Percentiles rank a stretch among this genome's conserved stretches.
Conservation (phyloP, 2,888 invertebrate genomes). For the Uropetala carovei region DNA sequence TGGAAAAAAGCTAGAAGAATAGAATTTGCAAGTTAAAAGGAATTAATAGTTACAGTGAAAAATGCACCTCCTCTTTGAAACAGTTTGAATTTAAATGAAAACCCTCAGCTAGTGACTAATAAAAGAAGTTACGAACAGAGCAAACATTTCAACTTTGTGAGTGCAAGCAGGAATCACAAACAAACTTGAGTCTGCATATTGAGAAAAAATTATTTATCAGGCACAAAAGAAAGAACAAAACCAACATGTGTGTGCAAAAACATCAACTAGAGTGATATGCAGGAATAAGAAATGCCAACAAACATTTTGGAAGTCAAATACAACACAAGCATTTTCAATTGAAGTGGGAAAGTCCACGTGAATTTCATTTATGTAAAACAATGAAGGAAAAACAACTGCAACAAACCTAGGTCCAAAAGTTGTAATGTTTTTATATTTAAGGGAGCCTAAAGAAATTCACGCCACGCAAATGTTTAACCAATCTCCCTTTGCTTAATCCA, state of each 20-base stretch:
- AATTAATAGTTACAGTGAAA: no score
- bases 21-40: no score
- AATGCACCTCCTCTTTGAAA: no score
- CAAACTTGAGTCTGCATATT: not conserved
- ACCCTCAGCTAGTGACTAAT: not conserved
- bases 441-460: slow-evolving; percentile 1
- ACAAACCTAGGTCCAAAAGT: not conserved
- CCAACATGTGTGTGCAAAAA: slow-evolving; percentile 23
- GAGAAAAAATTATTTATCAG: not conserved
- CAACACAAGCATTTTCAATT: not conserved
- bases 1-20: no score
- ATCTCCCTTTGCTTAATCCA: slow-evolving; percentile 1
- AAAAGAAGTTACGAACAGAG: slow-evolving; percentile 5
- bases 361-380: not conserved
- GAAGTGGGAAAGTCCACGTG: not conserved
- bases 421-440: not conserved
- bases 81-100: no score
- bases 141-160: not conserved
- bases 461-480: not conserved
- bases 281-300: not conserved
- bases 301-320: not conserved
- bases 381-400: not conserved
- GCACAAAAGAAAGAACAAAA: not conserved
- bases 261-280: not conserved
- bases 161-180: not conserved